Percentiles rank a stretch among this genome's conserved stretches.
Conservation (phyloP, 2,113 vertebrate species). For the Amphilophus citrinellus region DNA sequence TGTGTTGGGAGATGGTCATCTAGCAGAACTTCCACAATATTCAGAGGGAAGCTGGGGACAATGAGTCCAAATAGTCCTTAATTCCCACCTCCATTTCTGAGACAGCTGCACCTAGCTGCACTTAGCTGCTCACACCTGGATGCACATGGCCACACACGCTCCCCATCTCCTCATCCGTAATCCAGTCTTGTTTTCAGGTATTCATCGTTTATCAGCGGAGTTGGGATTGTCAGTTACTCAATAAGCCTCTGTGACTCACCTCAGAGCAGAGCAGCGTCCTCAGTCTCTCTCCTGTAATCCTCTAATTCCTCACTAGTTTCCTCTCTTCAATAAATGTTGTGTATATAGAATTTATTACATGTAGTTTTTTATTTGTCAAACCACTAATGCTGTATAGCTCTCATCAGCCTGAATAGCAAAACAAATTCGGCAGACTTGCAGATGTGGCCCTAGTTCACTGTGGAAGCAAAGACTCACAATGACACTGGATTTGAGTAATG, state of each 20-base stretch:
- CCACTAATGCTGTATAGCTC: constrained; percentile 5
- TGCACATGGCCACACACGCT: constrained; percentile 12
- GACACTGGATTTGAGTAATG: constrained; percentile 17
- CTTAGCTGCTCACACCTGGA: constrained; percentile 7
- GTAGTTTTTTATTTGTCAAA: constrained; percentile 6
- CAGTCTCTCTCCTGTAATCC: constrained; percentile 36
- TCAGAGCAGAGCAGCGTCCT: constrained; percentile 19
- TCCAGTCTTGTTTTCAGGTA: constrained; percentile 29
- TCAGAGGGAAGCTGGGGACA: constrained; percentile 7
- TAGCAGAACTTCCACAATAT: not conserved
- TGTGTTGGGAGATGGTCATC: not conserved
- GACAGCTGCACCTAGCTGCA: not conserved
- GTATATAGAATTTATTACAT: constrained; percentile 13
- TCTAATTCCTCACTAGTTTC: constrained; percentile 2
- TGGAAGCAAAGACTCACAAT: constrained; percentile 20
- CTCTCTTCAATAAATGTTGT: constrained; percentile 12
- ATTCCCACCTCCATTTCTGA: not conserved
- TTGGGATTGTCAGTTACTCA: constrained; percentile 25
- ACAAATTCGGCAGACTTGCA: constrained; percentile 26
- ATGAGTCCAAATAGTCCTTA: not conserved
- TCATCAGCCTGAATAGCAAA: constrained; percentile 21
- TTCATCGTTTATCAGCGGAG: constrained; percentile 36
- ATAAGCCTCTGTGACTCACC: constrained; percentile 42
- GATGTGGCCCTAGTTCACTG: constrained; percentile 4
- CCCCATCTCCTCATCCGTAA: constrained; percentile 1